phyloP scores from a whole-genome alignment of 2,113 vertebrate genomes.

The Zosterops borbonicus region DNA sequence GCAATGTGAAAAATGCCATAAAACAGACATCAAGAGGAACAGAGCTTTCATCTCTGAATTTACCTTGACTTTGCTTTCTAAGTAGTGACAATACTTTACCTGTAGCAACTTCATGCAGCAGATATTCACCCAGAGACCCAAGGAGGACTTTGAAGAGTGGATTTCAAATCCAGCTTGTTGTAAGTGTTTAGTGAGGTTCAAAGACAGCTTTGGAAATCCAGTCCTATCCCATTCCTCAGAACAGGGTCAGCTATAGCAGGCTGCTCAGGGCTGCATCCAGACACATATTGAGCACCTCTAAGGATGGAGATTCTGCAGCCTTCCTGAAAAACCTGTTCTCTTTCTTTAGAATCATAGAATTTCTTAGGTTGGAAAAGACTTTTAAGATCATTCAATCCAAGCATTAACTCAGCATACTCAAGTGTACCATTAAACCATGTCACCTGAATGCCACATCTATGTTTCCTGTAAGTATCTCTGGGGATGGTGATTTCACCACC shows the following conservation, averaged over 20 bases:
- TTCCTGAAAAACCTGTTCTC: not conserved
- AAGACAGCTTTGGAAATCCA: not conserved
- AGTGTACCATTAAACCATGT: not conserved
- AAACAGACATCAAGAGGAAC: not conserved
- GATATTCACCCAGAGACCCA: not conserved
- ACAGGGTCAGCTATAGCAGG: not conserved
- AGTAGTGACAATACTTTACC: not conserved
- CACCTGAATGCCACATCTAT: not conserved
- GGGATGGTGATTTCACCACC: not conserved
- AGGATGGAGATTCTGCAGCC: not conserved
- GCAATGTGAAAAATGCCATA: not conserved
- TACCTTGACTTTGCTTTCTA: not conserved
- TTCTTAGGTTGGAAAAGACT: not conserved
- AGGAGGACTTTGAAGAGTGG: not conserved
- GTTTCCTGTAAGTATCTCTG: not conserved
- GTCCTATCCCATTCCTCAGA: not conserved
- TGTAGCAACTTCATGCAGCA: not conserved
- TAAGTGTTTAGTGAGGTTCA: not conserved
- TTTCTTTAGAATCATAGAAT: not conserved
- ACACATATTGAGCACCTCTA: not conserved
- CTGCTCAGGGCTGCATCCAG: not conserved
- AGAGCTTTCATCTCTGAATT: not conserved
- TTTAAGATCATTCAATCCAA: not conserved
- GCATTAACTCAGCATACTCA: not conserved
- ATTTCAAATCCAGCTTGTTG: not conserved